Base-by-base conservation (phyloP, 1,140 invertebrate genomes). In the Stratiolaelaps scimitus region DNA sequence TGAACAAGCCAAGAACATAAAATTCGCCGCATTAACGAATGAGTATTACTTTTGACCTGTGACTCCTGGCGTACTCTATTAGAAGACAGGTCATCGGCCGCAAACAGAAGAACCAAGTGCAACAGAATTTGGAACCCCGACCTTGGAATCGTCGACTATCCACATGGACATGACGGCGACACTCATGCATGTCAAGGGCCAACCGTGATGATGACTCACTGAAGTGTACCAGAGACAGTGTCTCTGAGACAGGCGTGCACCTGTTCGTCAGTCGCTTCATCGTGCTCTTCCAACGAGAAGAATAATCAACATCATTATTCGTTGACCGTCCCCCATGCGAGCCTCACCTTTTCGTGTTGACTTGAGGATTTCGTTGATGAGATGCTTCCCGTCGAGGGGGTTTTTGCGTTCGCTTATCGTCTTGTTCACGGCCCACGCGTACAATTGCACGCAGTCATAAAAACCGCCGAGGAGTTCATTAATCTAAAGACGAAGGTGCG, bases 401-500 rank as follows among this genome's bases (percentile, higher is more conserved):
- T 48, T 66, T 69, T 81, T 69, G 85, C 89, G 87, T 69, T 82
- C 80, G 0, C 81, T 80, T 20, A 92, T 75, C 0, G 89, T 92
- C 74, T 92, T 87, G 73, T 92, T 92, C 48, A 94, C 72, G 0
- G 90, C 89, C 81, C 92, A 87, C 0, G 90, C 89, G 69, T 93
- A 81, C 17, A 95, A 78, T 68, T 89, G 86, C 13, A 95, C 89
- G 0, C 90, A 90, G 72, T 94, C 92, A 73, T 94, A 93, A 73
- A 95, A 94, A 0, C 89, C 91, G 0, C 89, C 89, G 67, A 93
- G 86, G 71, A 94, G 92, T 75, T 69, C 69, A 65, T 71, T 71
- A 20, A 71, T 66, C 67, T 71, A 19, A 30, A 66, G 10, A 20
- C 15, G 15, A 1, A 34, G 34, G n/a, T n/a, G n/a, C n/a, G n/a